Evolutionary conservation across 2,113 vertebrate species (phyloP).

Genomic region (Cinclus mexicanus): DNA sequence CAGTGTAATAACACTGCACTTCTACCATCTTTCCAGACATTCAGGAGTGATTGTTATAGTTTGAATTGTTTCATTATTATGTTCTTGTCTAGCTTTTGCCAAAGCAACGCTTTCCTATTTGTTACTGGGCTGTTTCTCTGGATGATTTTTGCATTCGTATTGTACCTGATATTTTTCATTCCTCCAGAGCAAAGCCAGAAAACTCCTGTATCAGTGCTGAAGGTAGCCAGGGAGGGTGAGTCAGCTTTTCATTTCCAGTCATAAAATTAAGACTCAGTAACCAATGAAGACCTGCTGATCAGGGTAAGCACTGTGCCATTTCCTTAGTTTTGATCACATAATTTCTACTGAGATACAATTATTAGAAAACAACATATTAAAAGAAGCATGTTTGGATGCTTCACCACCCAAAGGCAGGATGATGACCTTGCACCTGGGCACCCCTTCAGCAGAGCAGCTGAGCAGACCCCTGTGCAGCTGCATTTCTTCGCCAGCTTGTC

Average conservation of each 20-base stretch:
- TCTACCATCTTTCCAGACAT: neutral
- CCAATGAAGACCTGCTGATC: neutral
- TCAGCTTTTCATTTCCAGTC: neutral
- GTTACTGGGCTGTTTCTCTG: neutral
- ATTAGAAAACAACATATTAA: neutral
- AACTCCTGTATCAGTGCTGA: neutral
- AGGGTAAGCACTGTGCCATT: neutral
- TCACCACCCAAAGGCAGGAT: neutral
- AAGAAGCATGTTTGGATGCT: neutral
- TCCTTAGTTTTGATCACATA: neutral
- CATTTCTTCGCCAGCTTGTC: neutral
- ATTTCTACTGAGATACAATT: neutral
- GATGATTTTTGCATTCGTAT: neutral
- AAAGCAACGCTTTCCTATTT: neutral
- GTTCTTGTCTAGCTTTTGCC: neutral
- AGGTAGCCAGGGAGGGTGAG: neutral
- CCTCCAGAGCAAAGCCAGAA: neutral
- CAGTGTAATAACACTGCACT: neutral
- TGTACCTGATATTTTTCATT: neutral
- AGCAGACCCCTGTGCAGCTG: neutral
- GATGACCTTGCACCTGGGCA: neutral
- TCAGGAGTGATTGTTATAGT: neutral
- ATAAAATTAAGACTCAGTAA: neutral
- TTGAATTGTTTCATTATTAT: neutral
- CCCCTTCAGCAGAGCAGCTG: neutral